Evolutionary conservation across 2,113 vertebrate species (phyloP).

Genomic region (Zosterops pallidus): DNA sequence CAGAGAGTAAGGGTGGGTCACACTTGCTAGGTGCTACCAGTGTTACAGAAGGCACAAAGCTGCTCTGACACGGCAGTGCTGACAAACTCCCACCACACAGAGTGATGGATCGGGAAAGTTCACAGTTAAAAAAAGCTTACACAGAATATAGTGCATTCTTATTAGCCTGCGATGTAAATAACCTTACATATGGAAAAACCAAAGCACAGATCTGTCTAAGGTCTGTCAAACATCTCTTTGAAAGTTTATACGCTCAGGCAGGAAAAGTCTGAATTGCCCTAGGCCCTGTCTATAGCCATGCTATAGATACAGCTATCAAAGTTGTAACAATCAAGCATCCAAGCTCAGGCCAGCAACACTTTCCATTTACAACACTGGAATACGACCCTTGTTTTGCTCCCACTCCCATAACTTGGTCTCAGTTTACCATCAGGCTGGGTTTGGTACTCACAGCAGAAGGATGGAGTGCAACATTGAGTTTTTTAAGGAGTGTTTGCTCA

Average conservation of each 20-base stretch:
- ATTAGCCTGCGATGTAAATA: not conserved
- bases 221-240: not conserved
- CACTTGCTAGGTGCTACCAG: not conserved
- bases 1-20: not conserved
- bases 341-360: not conserved
- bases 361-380: not conserved
- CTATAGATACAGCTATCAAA: not conserved
- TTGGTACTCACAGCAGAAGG: not conserved
- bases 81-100: not conserved
- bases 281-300: not conserved
- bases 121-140: not conserved
- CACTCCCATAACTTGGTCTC: not conserved
- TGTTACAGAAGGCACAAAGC: not conserved
- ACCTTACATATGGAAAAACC: not conserved
- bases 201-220: not conserved
- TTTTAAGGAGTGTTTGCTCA: not conserved
- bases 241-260: not conserved
- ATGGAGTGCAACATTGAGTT: accelerated
- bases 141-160: not conserved
- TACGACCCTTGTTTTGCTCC: not conserved
- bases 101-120: not conserved
- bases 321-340: not conserved
- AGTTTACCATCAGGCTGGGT: not conserved
- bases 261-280: not conserved
- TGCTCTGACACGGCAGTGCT: accelerated